Percentiles rank a stretch among this genome's conserved stretches.
Conservation (phyloP, 2,113 vertebrate species). For the Physeter macrocephalus region DNA sequence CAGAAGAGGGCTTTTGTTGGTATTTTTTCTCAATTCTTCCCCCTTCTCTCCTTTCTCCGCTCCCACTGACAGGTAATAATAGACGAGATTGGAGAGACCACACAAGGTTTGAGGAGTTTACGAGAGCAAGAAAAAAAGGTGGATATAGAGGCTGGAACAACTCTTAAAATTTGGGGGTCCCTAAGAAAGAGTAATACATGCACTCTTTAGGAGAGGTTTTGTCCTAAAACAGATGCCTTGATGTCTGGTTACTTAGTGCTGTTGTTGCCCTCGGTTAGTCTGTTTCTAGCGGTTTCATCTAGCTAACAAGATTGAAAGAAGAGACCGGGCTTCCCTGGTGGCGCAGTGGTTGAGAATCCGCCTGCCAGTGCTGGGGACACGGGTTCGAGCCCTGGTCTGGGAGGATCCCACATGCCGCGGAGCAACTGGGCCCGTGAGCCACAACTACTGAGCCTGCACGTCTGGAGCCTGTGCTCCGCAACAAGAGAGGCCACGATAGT, state of each 20-base stretch:
- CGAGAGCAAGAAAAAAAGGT: neutral
- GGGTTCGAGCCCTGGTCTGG: too few species aligned
- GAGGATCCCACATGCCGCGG: too few species aligned
- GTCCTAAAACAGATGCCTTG: neutral
- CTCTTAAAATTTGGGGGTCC: neutral
- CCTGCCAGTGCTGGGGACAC: too few species aligned
- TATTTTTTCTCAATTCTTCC: neutral
- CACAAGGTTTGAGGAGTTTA: neutral
- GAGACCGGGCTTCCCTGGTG: too few species aligned
- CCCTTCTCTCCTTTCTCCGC: neutral
- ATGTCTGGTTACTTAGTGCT: neutral
- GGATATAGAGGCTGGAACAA: neutral
- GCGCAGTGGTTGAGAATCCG: too few species aligned
- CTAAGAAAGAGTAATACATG: neutral
- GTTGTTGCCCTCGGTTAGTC: neutral
- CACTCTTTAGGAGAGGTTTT: neutral
- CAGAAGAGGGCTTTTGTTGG: neutral
- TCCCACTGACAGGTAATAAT: neutral
- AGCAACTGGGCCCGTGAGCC: too few species aligned
- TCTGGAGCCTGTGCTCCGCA: too few species aligned
- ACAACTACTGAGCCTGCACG: too few species aligned
- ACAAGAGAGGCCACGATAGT: too few species aligned
- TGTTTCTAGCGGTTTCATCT: neutral
- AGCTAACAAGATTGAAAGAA: neutral
- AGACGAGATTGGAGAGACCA: neutral